Evolutionary conservation across 1,140 invertebrate genomes (phyloP), one percentile per base, ranked within the genome.

Genomic region (Bathynomus jamesi): DNA sequence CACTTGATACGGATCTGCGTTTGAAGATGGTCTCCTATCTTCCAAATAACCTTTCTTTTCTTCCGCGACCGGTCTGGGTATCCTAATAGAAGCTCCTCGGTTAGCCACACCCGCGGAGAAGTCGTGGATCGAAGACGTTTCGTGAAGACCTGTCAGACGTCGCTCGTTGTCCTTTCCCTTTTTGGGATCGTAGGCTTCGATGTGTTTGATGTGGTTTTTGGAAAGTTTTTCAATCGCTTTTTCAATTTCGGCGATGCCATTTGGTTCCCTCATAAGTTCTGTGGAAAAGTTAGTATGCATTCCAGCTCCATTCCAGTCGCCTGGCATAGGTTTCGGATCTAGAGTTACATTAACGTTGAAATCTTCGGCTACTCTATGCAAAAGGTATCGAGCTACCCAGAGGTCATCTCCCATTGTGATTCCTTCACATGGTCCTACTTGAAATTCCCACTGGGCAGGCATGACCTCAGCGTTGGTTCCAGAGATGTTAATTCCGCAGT

Each of bases 381-480:
- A 81, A 27, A 97, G 85, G 80, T 90, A 95, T 10, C 95, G 85
- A 0, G 93, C 87, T 71, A 96, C 87, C 95, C 95, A 97, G 0
- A 98, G 81, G 79, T 97, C 90, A 78, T 97, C 95, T 3, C 91
- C 93, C 76, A 89, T 89, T 3, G 82, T 82, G 68, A 97, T 94
- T 0, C 94, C 94, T 74, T 89, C 86, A 78, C 87, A 89, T 0
- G 92, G 91, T 5, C 92, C 91, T 5, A 93, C 88, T 31, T 77
- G 73, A 53, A 77, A 81, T 80, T 90, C 88, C 89, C 89, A 90
- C 77, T 71, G 70, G 4, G 53, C 63, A n/a, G 63, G 80, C 76
- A 96, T 95, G 8, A 96, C 95, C 81, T 97, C 95, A 2, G 94
- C 94, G 81, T 98, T 97, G 10, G 89, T 92, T 24, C 95, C 95